Base-by-base conservation (phyloP, 2,888 invertebrate species). In the Oegoconia quadripuncta region DNA sequence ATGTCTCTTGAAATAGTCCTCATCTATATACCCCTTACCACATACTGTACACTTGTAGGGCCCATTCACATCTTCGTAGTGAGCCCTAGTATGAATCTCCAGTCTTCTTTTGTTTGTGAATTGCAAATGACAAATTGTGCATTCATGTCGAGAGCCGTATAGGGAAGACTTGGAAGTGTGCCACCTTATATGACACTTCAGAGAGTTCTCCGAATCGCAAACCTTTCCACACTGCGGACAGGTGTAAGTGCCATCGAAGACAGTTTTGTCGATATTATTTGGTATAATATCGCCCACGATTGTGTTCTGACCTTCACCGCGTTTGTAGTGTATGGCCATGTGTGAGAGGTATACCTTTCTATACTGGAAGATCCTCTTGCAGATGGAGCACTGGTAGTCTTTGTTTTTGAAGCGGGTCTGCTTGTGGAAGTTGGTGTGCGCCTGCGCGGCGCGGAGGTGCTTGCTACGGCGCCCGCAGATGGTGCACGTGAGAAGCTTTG, bases 1-100 rank as follows among this genome's bases (percentile, higher is more conserved):
- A 37, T 90, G 90, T 4, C 74, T 74, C 25, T 75, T 75, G 48
- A 69, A 74, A 52, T 88, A 89, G 3, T 78, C 77, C 41, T 89
- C 88, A 20, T 88, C 88, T 2, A 79, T 89, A 62, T 75, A 90
- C 0, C 83, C 87, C 44, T 89, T 90, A 5, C 82, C 82, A 48
- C 90, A 90, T 1, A 88, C 63, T 2, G 64, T 61, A 46, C 90
- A 90, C 35, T 88, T 86, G 57, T 59, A 89, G 0, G 89, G 89
- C 0, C 82, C 88, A 16, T 88, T 83, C 0, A 83, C 81, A 44
- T 89, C 88, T 41, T 90, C 89, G 39, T 71, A 81, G 44, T 89
- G 90, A 0, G 77, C 67, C 33, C 87, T 65, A 22, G 74, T 69
- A 57, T 90, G 90, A 2, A 88, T 53, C 35, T 83, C 80, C 5